Evolutionary conservation across 1,140 invertebrate species (phyloP), one percentile per base, ranked within the genome.

Genomic region (Probaryconus sp.): DNA sequence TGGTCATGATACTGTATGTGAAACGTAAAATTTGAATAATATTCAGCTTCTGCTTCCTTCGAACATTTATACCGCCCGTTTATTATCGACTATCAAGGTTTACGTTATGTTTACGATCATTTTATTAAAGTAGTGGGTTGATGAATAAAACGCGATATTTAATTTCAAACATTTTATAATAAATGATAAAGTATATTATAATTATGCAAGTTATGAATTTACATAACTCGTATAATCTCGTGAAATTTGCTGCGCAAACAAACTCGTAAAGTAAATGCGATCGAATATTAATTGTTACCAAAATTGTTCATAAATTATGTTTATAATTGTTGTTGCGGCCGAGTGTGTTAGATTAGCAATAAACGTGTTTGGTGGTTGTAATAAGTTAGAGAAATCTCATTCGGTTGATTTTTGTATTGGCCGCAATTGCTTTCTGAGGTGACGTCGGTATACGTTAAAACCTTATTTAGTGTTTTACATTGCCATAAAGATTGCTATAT

Each of bases 391-490:
- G 14, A 13, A 11, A 30, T 28, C 11, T 16, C 17, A 16, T 31
- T 33, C 48, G 18, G 51, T 53, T 45, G 20, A 63, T 45, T 53
- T 65, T 60, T 35, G 60, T 47, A 55, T 69, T 38, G 51, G 11
- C 55, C 51, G 20, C 56, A 67, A 55, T 60, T 30, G 48, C 48
- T 50, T 51, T 73, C 43, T 48, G 20, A 56, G 43, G 45, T 26
- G 45, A 53, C 28, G 47, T 53, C 24, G 17, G 50, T 77, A 77
- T 81, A 77, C 77, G 76, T 73, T n/a, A 75, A 42, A 53, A 81
- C 80, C 80, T 83, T 80, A 79, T 77, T 74, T 75, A 77, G 50
- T 71, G 75, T 78, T 81, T 82, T 76, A 78, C 80, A 79, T 80
- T 83, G 81, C 77, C 83, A 84, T 83, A 83, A 82, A 79, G 79